Evolutionary conservation across 2,888 invertebrate genomes (phyloP).

Genomic region (Apodemia mormo): DNA sequence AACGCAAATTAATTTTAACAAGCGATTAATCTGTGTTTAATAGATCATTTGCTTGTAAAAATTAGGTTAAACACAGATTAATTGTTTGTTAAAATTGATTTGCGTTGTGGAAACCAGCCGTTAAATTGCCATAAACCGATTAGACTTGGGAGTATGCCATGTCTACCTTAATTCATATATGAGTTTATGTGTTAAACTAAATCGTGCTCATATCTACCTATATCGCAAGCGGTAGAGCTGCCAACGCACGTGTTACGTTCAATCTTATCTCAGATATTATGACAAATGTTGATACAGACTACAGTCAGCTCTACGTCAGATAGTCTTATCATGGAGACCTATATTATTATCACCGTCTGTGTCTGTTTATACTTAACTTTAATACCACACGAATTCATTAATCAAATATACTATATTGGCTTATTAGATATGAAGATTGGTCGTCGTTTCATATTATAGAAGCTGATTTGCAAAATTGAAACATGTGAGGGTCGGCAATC

Average conservation of each 20-base stretch:
- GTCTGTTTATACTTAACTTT: conserved; percentile 8
- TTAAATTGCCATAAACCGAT: too few relatives aligned
- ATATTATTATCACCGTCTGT: conserved; percentile 16
- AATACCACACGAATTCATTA: neutral
- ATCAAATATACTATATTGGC: conserved; percentile 1
- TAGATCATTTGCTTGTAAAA: too few relatives aligned
- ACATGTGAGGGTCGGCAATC: neutral
- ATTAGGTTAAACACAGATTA: too few relatives aligned
- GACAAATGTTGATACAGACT: conserved; percentile 13
- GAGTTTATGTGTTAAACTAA: neutral
- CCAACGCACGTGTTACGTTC: conserved; percentile 34
- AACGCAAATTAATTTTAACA: too few relatives aligned
- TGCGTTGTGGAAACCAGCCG: too few relatives aligned
- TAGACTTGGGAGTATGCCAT: neutral
- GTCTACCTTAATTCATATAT: neutral
- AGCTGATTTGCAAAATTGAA: neutral
- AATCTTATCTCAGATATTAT: conserved; percentile 32
- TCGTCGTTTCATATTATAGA: neutral
- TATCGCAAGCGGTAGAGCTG: conserved; percentile 20
- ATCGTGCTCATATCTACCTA: conserved; percentile 2
- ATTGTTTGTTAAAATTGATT: too few relatives aligned
- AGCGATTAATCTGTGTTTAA: too few relatives aligned
- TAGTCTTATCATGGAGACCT: conserved; percentile 11
- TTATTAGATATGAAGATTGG: neutral
- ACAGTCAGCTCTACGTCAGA: conserved; percentile 7